Evolutionary conservation across 2,888 invertebrate species (phyloP).

Genomic region (Eumerus sabulonum): DNA sequence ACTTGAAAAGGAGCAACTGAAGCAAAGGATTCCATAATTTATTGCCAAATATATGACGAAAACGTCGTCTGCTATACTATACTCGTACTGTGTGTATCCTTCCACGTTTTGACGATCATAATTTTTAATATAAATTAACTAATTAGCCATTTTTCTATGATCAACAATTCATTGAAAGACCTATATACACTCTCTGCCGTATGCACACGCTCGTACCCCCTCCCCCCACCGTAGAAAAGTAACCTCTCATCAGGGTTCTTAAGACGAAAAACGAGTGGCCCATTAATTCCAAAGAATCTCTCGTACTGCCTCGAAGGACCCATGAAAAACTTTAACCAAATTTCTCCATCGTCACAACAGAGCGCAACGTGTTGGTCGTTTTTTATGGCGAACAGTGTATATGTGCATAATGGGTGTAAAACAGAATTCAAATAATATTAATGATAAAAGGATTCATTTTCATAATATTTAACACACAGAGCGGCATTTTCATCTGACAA

Average conservation of each 20-base stretch:
- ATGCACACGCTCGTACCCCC: not conserved
- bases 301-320: constrained; percentile 32
- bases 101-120: constrained; percentile 37
- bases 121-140: constrained; percentile 68
- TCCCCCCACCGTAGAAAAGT: too few relatives aligned
- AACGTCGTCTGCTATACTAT: too few relatives aligned
- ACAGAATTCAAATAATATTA: constrained; percentile 57
- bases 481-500: constrained; percentile 3
- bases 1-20: constrained; percentile 32
- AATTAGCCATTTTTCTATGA: constrained; percentile 64
- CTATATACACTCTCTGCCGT: constrained; percentile 30
- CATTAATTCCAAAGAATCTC: constrained; percentile 31
- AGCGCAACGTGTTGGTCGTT: too few relatives aligned
- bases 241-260: constrained; percentile 44
- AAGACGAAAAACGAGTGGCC: constrained; percentile 8
- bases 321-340: constrained; percentile 12
- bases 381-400: too few relatives aligned
- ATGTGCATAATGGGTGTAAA: constrained; percentile 31
- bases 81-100: too few relatives aligned
- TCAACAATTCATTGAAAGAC: constrained; percentile 64
- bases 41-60: constrained; percentile 50
- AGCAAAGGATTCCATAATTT: constrained; percentile 56
- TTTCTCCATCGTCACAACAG: too few relatives aligned
- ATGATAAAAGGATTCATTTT: constrained; percentile 65
- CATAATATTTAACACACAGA: constrained; percentile 45